Base-by-base conservation (phyloP, 1,140 invertebrate species). In the Pseudomyrmex cubaensis region DNA sequence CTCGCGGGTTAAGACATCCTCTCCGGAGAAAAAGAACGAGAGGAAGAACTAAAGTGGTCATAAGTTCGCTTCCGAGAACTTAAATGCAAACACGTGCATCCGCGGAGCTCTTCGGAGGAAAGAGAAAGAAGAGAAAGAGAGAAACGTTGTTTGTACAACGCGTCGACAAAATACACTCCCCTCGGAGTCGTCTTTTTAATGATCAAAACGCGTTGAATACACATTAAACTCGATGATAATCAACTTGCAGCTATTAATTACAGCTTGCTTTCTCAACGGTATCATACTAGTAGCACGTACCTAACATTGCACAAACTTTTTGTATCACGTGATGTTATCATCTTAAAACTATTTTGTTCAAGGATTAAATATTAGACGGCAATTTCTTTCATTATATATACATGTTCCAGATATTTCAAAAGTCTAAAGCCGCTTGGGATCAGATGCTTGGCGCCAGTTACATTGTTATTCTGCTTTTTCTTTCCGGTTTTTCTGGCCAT, bases 51-150 rank as follows among this genome's bases (percentile, higher is more conserved):
- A 69, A 66, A 67, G 52, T 46, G 12, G 13, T 44, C 48, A n/a
- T 12, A 69, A 69, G 63, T 46, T 48, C 17, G 5, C 35, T 77
- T 77, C 48, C 17, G 52, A 77, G 75, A 77, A 77, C 17, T 56
- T 77, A 56, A 77, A 69, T 77, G 63, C 75, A 77, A 77, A 77
- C 75, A 67, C 46, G 10, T 67, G 75, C 63, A 46, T 56, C n/a
- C 50, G 15, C n/a, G 15, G 17, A 56, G 25, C 50, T 46, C 52
- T 48, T 56, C 10, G 17, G 35, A 69, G 50, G 3, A 44, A 54
- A 54, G 62, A 77, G 25, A 46, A 15, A 46, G 50, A 77, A 64
- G 62, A 77, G 17, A 46, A 15, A 46, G 35, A 77, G 5, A 46
- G 9, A 54, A 22, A 69, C 63, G 35, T 15, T 67, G 52, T 67